These are phyloP conservation scores for Ypsolopha sequella DNA, from an alignment of 2,888 invertebrate species.

Conservation along the genomic window DNA sequence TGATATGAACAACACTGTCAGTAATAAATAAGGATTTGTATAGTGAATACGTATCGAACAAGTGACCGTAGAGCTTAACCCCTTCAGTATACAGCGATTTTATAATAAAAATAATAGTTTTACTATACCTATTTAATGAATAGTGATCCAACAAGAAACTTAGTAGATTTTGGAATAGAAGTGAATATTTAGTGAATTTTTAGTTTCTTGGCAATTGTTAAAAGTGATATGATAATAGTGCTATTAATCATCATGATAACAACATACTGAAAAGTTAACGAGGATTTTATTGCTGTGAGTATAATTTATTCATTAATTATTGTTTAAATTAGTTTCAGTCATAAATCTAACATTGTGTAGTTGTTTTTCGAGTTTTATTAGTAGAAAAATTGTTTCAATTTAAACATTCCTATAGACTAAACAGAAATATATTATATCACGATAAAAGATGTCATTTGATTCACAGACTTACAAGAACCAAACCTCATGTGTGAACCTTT, in stretches of 20 bases:
- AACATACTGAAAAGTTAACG: conserved; percentile 27
- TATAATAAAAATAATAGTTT: conserved; percentile 13
- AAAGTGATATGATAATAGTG: conserved; percentile 19
- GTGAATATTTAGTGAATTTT: conserved; percentile 26
- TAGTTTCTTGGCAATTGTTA: conserved; percentile 8
- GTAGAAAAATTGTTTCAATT: not conserved
- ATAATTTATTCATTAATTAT: conserved; percentile 10
- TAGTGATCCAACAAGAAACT: conserved; percentile 53
- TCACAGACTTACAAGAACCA: conserved; percentile 45
- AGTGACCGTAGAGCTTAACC: conserved; percentile 41
- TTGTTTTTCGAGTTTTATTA: not conserved
- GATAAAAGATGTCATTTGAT: conserved; percentile 69
- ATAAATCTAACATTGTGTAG: not conserved
- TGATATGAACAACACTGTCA: conserved; percentile 64
- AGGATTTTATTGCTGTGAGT: conserved; percentile 53
- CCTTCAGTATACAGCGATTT: conserved; percentile 29
- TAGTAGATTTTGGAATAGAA: conserved; percentile 30
- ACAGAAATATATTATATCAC: conserved; percentile 62
- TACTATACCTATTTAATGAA: conserved; percentile 20
- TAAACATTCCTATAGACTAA: conserved; percentile 35
- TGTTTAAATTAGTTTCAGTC: not conserved
- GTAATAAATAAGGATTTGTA: conserved; percentile 71
- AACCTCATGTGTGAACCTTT: conserved; percentile 23
- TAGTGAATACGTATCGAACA: conserved; percentile 65
- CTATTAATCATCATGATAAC: conserved; percentile 42